Percentiles rank a stretch among this genome's conserved stretches.
Evolutionary conservation across 1,140 invertebrate species (phyloP).

Genomic region (Microplitis demolitor): DNA sequence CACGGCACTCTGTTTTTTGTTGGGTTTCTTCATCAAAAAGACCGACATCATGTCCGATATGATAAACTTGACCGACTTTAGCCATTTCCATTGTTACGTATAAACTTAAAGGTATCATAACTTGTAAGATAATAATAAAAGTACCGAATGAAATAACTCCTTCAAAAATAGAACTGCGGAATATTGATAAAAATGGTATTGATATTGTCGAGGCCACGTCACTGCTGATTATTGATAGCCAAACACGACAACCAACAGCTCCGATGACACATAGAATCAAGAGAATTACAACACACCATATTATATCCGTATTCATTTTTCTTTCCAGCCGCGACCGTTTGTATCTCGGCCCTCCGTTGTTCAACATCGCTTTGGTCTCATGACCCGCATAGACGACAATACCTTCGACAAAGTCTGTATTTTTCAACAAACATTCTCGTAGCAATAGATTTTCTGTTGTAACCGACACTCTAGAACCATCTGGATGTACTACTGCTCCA

Average conservation of each 20-base stretch:
- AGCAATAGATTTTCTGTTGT: conserved; percentile 92
- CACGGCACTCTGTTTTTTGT: conserved; percentile 90
- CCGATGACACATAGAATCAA: conserved; percentile 89
- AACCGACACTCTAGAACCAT: conserved; percentile 80
- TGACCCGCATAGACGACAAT: conserved; percentile 97
- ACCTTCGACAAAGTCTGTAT: conserved; percentile 92
- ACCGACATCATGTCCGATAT: conserved; percentile 89
- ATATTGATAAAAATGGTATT: conserved; percentile 69
- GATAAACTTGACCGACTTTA: conserved; percentile 94
- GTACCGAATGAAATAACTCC: conserved; percentile 92
- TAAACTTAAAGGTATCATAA: conserved; percentile 95
- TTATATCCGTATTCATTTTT: conserved; percentile 93
- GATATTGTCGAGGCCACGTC: conserved; percentile 31
- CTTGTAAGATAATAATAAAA: conserved; percentile 93
- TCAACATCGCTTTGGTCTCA: conserved; percentile 98
- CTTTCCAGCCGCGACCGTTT: conserved; percentile 91
- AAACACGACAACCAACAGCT: conserved; percentile 86
- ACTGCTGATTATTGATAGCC: conserved; percentile 69
- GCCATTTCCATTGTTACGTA: conserved; percentile 98
- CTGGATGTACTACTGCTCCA: conserved; percentile 84
- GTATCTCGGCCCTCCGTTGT: conserved; percentile 94
- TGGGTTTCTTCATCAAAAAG: conserved; percentile 84
- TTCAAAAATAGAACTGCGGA: conserved; percentile 71
- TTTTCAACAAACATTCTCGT: conserved; percentile 92
- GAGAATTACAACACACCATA: conserved; percentile 95